Evolutionary conservation across 2,797 vertebrate species (phyloP).

Genomic region (Limnodromus scolopaceus): DNA sequence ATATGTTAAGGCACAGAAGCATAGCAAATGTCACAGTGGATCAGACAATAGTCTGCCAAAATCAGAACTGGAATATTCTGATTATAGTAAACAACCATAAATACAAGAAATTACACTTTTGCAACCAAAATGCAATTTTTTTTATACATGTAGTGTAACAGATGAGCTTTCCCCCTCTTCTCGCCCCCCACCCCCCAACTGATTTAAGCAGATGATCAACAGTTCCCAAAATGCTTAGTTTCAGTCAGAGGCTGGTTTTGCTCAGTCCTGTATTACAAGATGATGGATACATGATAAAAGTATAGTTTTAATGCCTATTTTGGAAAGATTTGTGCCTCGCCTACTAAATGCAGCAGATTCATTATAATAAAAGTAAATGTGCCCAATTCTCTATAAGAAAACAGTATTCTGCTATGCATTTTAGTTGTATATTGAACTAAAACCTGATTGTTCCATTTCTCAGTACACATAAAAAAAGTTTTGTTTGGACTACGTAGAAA

Average conservation of each 20-base stretch:
- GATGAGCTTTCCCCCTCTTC: neutral
- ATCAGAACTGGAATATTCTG: neutral
- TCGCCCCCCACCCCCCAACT: too few species aligned
- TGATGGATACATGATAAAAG: neutral
- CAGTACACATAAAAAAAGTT: neutral
- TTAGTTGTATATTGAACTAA: neutral
- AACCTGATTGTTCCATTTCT: neutral
- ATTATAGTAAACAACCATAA: neutral
- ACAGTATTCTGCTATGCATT: neutral
- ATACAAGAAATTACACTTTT: neutral
- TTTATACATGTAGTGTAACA: neutral
- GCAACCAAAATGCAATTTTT: neutral
- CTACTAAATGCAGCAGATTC: neutral
- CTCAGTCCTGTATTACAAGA: neutral
- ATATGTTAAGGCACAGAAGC: neutral
- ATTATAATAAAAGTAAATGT: neutral
- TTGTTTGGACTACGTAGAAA: neutral
- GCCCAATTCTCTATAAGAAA: neutral
- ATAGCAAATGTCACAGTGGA: neutral
- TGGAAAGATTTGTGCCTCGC: neutral
- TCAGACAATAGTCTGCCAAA: neutral
- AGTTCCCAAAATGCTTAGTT: neutral
- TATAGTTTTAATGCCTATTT: neutral
- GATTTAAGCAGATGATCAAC: neutral
- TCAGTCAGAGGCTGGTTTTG: neutral